Evolutionary conservation across 1,140 invertebrate species (phyloP).

Genomic region (Steinernema feltiae): DNA sequence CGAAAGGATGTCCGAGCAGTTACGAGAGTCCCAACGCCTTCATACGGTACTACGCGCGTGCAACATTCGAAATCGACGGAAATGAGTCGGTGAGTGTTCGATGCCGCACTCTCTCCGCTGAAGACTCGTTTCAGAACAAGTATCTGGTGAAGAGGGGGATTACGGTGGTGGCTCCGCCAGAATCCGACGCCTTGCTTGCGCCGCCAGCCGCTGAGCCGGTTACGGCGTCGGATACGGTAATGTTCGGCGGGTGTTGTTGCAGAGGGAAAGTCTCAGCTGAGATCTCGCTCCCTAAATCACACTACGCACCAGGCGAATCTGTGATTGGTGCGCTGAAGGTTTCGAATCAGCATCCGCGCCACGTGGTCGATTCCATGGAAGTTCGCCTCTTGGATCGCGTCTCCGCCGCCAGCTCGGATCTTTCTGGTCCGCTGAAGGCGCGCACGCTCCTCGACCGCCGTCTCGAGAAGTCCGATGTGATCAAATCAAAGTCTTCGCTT

Average conservation of each 20-base stretch:
- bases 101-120: not conserved
- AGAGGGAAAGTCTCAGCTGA: conserved; percentile 33
- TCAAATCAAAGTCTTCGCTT: conserved; percentile 9
- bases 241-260: conserved; percentile 38
- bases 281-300: conserved; percentile 30
- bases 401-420: not conserved
- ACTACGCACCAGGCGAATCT: conserved; percentile 30
- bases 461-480: not conserved
- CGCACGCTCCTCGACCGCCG: not conserved
- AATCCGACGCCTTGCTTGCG: conserved; percentile 10
- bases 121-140: conserved; percentile 24
- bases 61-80: conserved; percentile 23
- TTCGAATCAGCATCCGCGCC: conserved; percentile 32
- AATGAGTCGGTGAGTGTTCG: not conserved
- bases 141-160: conserved; percentile 36
- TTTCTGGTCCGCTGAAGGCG: not conserved
- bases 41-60: conserved; percentile 33
- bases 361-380: conserved; percentile 21
- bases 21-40: conserved; percentile 36
- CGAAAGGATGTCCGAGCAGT: conserved; percentile 35
- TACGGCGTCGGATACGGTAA: conserved; percentile 20
- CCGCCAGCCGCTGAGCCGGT: conserved; percentile 23
- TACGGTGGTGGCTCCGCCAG: conserved; percentile 26
- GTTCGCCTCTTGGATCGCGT: not conserved
- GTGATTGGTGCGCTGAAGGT: conserved; percentile 32